Conservation (phyloP, 2,797 vertebrate genomes). For the Melanotaenia boesemani region DNA sequence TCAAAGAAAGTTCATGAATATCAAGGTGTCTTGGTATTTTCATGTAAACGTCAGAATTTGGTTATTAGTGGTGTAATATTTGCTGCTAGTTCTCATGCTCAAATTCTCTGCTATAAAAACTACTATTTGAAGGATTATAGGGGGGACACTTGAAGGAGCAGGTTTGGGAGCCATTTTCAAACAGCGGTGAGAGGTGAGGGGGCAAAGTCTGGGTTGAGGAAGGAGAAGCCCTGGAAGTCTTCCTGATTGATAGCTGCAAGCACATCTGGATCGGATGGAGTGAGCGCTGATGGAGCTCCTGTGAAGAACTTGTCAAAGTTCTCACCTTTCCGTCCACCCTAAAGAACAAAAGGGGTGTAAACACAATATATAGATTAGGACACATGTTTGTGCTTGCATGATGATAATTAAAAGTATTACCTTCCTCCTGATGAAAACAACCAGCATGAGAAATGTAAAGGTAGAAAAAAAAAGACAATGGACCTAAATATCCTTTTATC, state of each 20-base stretch:
- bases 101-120: conserved; percentile 61
- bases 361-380: conserved; percentile 14
- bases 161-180: conserved; percentile 60
- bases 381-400: not conserved
- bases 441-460: conserved; percentile 7
- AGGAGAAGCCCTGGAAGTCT: conserved; percentile 91
- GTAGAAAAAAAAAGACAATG: conserved; percentile 29
- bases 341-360: conserved; percentile 37
- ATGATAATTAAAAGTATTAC: not conserved
- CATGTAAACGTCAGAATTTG: conserved; percentile 69
- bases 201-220: conserved; percentile 87
- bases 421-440: not conserved
- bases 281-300: conserved; percentile 86
- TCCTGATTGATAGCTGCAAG: conserved; percentile 91
- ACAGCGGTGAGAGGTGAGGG: conserved; percentile 82
- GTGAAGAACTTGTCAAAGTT: conserved; percentile 97
- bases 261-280: conserved; percentile 91
- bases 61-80: conserved; percentile 44
- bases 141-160: not conserved
- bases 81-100: conserved; percentile 39
- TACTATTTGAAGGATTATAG: conserved; percentile 21
- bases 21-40: conserved; percentile 60
- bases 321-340: conserved; percentile 92
- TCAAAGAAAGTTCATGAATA: conserved; percentile 38
- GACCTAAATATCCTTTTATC: conserved; percentile 21